Evolutionary conservation across 2,797 vertebrate species (phyloP), one percentile per base, ranked within the genome.

Genomic region (Mallotus villosus): DNA sequence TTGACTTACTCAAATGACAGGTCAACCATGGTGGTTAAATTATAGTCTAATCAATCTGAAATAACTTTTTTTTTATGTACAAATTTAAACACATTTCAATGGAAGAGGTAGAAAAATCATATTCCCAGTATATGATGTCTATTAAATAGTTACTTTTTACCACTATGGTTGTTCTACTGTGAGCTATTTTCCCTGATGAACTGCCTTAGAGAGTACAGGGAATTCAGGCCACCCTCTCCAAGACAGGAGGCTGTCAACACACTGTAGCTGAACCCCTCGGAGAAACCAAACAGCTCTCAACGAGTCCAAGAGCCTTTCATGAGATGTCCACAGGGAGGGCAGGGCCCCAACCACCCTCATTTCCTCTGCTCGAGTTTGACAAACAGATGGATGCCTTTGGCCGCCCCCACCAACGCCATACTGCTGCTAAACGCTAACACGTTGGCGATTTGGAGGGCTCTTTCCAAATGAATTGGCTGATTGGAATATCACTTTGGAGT

Each of bases 371-470:
- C 55, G 71, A 70, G 79, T 75, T 78, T 85, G 84, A 88, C 82
- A 83, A 85, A 87, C 84, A 87, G 71, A 88, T 78, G 85, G 82
- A 77, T 76, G 32, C 68, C 73, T 72, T 73, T 72, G 71, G 72
- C 71, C 12, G 46, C 70, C 60, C 61, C 70, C 68, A 73, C 83
- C 71, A 74, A 61, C 79, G 68, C 68, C 7, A 1, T 73, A 64
- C 37, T 46, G 70, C 76, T 68, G 64, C 72, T 27, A 27, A 78
- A 70, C 62, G 71, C n/a, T 3, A 70, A 60, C 68, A 7, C 5
- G 12, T 29, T 6, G 71, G 64, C 66, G 64, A 74, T 58, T 58
- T 0, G n/a, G 65, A 72, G 76, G 61, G 34, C 70, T 72, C 76
- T 83, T 79, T 68, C 78, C 71, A 86, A 81, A 79, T 34, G 83